Percentiles rank a stretch among this genome's conserved stretches.
These are phyloP conservation scores for Hemaris fuciformis DNA, from an alignment of 2,888 invertebrate genomes.

Conservation along the genomic window DNA sequence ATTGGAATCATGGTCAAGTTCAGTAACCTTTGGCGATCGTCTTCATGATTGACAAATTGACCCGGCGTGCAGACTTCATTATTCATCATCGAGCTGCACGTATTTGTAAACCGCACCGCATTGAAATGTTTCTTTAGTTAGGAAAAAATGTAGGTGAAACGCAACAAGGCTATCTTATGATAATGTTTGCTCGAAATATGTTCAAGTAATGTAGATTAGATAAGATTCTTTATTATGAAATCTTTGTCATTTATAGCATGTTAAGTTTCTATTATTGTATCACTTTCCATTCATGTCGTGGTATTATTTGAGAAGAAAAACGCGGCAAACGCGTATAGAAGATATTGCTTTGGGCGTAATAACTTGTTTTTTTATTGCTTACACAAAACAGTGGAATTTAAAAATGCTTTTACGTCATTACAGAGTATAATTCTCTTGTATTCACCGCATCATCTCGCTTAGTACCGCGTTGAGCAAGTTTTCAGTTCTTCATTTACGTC, in stretches of 20 bases:
- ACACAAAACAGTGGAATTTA: conserved; percentile 33
- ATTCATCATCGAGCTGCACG: conserved; percentile 18
- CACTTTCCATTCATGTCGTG: neutral
- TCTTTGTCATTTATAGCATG: neutral
- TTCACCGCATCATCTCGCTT: conserved; percentile 41
- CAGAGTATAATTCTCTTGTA: conserved; percentile 43
- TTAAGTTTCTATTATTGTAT: conserved; percentile 14
- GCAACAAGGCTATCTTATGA: conserved; percentile 52
- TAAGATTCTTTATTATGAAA: conserved; percentile 39
- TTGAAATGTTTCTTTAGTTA: conserved; percentile 13
- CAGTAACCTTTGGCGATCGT: conserved; percentile 50
- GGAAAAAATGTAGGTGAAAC: conserved; percentile 46
- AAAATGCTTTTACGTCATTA: conserved; percentile 56
- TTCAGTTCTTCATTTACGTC: conserved; percentile 35
- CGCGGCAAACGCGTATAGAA: neutral
- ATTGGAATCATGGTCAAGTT: conserved; percentile 61
- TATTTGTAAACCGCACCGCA: conserved; percentile 12
- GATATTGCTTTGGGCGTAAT: neutral
- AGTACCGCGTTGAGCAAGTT: conserved; percentile 42
- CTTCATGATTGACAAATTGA: conserved; percentile 53
- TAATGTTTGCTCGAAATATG: conserved; percentile 40
- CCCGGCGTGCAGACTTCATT: conserved; percentile 35
- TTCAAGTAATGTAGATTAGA: conserved; percentile 43
- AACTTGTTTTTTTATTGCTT: conserved; percentile 17
- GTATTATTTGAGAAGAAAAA: neutral